Conservation (phyloP, 2,888 invertebrate species). For the Allygus modestus region DNA sequence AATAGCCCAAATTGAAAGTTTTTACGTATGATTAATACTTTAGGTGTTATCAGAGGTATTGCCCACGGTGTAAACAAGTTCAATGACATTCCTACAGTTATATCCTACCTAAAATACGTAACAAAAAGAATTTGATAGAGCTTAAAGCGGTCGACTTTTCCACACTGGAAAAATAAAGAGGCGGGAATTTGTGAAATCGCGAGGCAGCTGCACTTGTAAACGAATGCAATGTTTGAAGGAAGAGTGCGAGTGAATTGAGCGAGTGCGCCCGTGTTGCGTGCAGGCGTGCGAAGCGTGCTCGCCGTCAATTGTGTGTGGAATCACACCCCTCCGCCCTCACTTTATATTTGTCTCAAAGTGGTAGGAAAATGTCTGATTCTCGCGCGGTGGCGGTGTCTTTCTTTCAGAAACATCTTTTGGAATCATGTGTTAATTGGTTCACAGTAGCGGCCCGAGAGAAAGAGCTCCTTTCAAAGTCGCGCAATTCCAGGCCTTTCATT, state of each 20-base stretch:
- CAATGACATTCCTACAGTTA: too few relatives aligned
- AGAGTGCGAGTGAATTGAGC: not conserved
- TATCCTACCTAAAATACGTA: not conserved
- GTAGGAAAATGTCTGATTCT: constrained; percentile 40
- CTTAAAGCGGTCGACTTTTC: not conserved
- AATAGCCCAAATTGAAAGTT: too few relatives aligned
- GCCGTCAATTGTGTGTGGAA: constrained; percentile 32
- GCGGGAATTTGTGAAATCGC: not conserved
- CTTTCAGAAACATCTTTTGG: constrained; percentile 34
- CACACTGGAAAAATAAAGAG: not conserved
- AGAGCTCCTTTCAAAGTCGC: constrained; percentile 18
- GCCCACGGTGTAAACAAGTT: too few relatives aligned
- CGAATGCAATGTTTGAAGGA: constrained; percentile 5
- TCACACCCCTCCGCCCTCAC: constrained; percentile 11
- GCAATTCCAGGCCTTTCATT: constrained; percentile 18
- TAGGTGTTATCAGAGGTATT: too few relatives aligned
- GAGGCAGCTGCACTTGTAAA: not conserved
- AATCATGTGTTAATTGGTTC: constrained; percentile 43
- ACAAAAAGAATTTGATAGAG: not conserved
- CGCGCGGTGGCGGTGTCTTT: constrained; percentile 1
- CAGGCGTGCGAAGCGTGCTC: constrained; percentile 32
- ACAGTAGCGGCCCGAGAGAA: constrained; percentile 7
- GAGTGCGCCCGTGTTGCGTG: not conserved
- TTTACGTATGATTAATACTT: too few relatives aligned
- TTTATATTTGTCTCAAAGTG: constrained; percentile 24